Evolutionary conservation across 2,113 vertebrate species (phyloP), one percentile per base, ranked within the genome.

Genomic region (Polyodon spathula): DNA sequence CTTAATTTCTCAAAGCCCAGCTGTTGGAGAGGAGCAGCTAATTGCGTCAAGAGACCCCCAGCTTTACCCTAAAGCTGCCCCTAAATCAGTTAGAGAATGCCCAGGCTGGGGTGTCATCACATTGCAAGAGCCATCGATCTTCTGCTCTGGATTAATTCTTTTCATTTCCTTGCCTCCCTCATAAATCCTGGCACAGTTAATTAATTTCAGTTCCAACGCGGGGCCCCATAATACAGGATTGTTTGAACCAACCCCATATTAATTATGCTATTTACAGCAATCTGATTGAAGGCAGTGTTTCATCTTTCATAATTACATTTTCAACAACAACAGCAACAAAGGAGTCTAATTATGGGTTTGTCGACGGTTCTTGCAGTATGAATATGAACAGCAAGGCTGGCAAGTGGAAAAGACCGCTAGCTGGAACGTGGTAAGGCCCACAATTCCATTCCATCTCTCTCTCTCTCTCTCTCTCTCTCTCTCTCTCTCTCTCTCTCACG

Each of bases 161-260:
- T 92, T 90, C 90, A 86, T 86, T 94, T 86, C 88, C 81, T 79
- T 85, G 90, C 83, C 84, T 90, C 88, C 88, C 88, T 91, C 91
- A 98, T 98, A 97, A 98, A 98, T 98, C 93, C 92, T 95, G 89
- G 93, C 93, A 90, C 94, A 97, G 93, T 98, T 98, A 97, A 98
- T 98, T 97, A 97, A 98, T 97, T 97, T 97, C 92, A 91, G 86
- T 84, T 93, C 89, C 89, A 91, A 88, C 88, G 80, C 83, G 89
- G 91, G 88, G 92, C 91, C 90, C 92, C 82, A 89, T 94, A 95
- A 95, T 97, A 93, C 89, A 87, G 90, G 89, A 96, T 94, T 95
- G 92, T 97, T 97, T 91, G 95, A 87, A 85, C 91, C 97, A 97
- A 97, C 92, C 94, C 90, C 92, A 94, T 96, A 98, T 97, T 97